Evolutionary conservation across 2,888 invertebrate species (phyloP).

Genomic region (Eupithecia dodoneata): DNA sequence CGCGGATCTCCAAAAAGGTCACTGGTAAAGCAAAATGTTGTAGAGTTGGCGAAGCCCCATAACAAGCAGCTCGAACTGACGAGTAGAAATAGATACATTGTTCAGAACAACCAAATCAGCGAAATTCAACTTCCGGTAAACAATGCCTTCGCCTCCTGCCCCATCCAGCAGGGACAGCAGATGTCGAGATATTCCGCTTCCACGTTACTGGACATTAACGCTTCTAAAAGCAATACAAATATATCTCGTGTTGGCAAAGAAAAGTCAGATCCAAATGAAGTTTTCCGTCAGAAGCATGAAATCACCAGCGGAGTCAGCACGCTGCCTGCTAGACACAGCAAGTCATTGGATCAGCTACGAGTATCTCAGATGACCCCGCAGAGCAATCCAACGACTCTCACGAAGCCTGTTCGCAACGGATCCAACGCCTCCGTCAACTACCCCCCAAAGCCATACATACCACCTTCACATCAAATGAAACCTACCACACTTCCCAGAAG

Average conservation of each 20-base stretch:
- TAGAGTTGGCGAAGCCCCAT: constrained; percentile 71
- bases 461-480: constrained; percentile 72
- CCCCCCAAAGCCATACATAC: constrained; percentile 75
- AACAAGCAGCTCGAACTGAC: constrained; percentile 79
- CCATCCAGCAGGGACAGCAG: constrained; percentile 77
- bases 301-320: constrained; percentile 80
- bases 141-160: constrained; percentile 71
- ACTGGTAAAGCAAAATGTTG: constrained; percentile 75
- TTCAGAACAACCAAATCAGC: constrained; percentile 82
- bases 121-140: constrained; percentile 80
- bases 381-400: constrained; percentile 64
- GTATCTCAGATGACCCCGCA: constrained; percentile 77
- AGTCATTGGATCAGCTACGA: constrained; percentile 91
- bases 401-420: constrained; percentile 68
- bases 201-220: constrained; percentile 79
- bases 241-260: constrained; percentile 64
- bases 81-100: constrained; percentile 79
- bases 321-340: constrained; percentile 90
- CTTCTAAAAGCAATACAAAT: constrained; percentile 62
- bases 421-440: constrained; percentile 78
- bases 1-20: constrained; percentile 77
- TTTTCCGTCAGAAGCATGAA: constrained; percentile 71
- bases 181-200: constrained; percentile 86
- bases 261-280: constrained; percentile 65
- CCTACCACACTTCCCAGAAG: constrained; percentile 81